Percentiles rank a stretch among this genome's conserved stretches.
These are phyloP conservation scores for Gambusia yucatana DNA, from an alignment of 2,797 vertebrate genomes.

Conservation along the genomic window DNA sequence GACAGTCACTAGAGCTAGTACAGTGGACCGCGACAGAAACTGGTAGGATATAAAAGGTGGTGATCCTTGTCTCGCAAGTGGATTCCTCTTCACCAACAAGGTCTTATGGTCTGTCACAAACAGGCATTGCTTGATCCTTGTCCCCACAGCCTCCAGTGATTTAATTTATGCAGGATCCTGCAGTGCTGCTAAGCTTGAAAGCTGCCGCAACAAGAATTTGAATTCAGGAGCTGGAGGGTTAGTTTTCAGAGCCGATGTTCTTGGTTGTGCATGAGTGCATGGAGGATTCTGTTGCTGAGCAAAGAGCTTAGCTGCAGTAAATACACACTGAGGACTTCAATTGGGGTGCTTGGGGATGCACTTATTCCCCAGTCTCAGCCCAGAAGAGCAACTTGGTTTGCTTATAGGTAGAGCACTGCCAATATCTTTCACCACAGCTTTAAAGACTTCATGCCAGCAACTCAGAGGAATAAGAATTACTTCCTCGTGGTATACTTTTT, in stretches of 20 bases:
- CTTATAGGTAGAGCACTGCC: slow-evolving; percentile 6
- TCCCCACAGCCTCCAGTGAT: slow-evolving; percentile 48
- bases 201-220: slow-evolving; percentile 65
- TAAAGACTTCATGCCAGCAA: slow-evolving; percentile 30
- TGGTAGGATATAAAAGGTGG: slow-evolving; percentile 29
- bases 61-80: slow-evolving; percentile 26
- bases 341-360: slow-evolving; percentile 47
- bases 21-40: slow-evolving; percentile 37
- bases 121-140: slow-evolving; percentile 38
- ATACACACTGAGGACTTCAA: slow-evolving; percentile 62
- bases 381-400: slow-evolving; percentile 54
- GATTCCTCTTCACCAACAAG: slow-evolving; percentile 37
- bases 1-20: slow-evolving; percentile 2
- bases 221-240: slow-evolving; percentile 55
- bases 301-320: slow-evolving; percentile 60
- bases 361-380: slow-evolving; percentile 59
- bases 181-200: slow-evolving; percentile 68
- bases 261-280: slow-evolving; percentile 27
- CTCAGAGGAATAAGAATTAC: slow-evolving; percentile 40
- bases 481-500: slow-evolving; percentile 25
- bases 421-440: slow-evolving; percentile 44
- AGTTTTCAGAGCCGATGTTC: slow-evolving; percentile 38
- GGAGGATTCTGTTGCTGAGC: slow-evolving; percentile 24
- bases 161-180: slow-evolving; percentile 83
- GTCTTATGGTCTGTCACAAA: slow-evolving; percentile 36